Evolutionary conservation across 1,140 invertebrate species (phyloP).

Genomic region (Cotesia vestalis): DNA sequence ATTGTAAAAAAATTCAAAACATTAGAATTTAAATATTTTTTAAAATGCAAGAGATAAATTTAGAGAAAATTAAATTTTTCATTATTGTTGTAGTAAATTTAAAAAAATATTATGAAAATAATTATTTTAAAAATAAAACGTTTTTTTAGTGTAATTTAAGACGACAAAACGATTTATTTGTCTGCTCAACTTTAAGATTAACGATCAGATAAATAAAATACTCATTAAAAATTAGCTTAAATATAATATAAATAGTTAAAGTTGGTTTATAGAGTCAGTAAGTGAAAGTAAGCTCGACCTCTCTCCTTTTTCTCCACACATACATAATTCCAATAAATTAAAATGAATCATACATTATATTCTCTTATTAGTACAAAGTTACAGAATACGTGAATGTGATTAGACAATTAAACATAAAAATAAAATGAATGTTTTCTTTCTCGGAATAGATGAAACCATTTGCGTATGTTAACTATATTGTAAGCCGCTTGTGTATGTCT

Average conservation of each 20-base stretch:
- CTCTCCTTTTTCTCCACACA: neutral
- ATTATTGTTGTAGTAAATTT: too few species aligned
- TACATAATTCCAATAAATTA: neutral
- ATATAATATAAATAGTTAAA: neutral
- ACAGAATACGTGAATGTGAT: neutral
- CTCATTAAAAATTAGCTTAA: too few species aligned
- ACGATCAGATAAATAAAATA: too few species aligned
- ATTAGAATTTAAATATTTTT: too few species aligned
- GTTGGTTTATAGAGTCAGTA: neutral
- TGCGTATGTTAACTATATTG: constrained; percentile 16
- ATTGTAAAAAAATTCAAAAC: too few species aligned
- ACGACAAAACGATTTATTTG: too few species aligned
- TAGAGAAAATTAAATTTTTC: too few species aligned
- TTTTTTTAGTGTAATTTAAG: too few species aligned
- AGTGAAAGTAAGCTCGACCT: neutral
- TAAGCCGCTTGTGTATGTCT: constrained; percentile 3
- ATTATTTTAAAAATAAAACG: too few species aligned
- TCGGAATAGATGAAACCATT: constrained; percentile 18
- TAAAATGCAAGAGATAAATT: too few species aligned
- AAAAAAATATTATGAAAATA: too few species aligned
- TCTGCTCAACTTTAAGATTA: too few species aligned
- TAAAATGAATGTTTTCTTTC: constrained; percentile 6
- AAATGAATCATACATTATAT: constrained; percentile 8
- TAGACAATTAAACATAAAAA: neutral
- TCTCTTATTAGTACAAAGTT: neutral